Conservation (phyloP, 2,888 invertebrate species). For the Hydriomena furcata region DNA sequence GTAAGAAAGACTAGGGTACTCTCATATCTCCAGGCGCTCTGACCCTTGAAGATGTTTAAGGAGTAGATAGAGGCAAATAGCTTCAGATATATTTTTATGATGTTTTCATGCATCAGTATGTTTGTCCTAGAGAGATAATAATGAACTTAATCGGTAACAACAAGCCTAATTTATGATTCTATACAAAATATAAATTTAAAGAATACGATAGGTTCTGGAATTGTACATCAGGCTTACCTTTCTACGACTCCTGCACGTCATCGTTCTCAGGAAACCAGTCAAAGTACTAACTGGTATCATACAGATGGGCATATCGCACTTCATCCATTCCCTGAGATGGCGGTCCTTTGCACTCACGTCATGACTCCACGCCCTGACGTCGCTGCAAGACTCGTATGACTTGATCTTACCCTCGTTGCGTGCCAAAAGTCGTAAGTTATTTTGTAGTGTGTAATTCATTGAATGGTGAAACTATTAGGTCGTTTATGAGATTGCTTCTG, state of each 20-base stretch:
- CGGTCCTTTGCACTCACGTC: slow-evolving; percentile 51
- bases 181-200: too few relatives aligned
- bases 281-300: slow-evolving; percentile 56
- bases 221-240: slow-evolving; percentile 46
- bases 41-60: too few relatives aligned
- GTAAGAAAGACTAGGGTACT: too few relatives aligned
- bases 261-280: slow-evolving; percentile 50
- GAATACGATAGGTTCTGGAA: too few relatives aligned
- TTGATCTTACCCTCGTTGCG: slow-evolving; percentile 82
- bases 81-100: too few relatives aligned
- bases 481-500: slow-evolving; percentile 24
- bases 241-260: slow-evolving; percentile 57
- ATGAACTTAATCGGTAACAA: too few relatives aligned
- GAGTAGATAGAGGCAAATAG: too few relatives aligned
- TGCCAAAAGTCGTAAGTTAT: slow-evolving; percentile 51
- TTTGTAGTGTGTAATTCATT: slow-evolving; percentile 55
- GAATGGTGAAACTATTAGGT: slow-evolving; percentile 40
- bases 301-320: slow-evolving; percentile 64
- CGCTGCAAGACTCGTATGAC: slow-evolving; percentile 77
- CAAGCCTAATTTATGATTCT: too few relatives aligned
- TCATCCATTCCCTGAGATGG: slow-evolving; percentile 76
- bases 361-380: slow-evolving; percentile 83
- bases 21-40: too few relatives aligned
- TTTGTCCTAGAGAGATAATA: too few relatives aligned
- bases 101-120: too few relatives aligned